phyloP scores from a whole-genome alignment of 2,797 vertebrate genomes.

The Ceyx erithaca region DNA sequence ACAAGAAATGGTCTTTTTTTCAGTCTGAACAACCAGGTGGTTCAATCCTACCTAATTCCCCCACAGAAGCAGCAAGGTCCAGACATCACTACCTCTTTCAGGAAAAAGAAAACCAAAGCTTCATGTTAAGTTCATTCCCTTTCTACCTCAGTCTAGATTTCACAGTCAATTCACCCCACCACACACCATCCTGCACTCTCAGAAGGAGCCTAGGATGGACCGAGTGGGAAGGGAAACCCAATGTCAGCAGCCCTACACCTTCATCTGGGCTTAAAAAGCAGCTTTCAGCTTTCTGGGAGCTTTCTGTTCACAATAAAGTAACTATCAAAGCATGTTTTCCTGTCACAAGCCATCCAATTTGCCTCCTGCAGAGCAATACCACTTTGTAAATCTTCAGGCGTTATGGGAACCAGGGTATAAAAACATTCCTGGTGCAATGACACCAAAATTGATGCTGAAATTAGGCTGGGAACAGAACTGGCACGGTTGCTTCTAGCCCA shows the following conservation, averaged over 20 bases:
- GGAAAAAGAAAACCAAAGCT: not conserved
- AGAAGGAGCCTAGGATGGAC: not conserved
- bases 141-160: not conserved
- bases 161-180: accelerated
- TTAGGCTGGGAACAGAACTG: conserved; percentile 38
- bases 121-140: not conserved
- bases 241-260: accelerated
- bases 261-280: not conserved
- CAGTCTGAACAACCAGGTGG: not conserved
- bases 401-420: conserved; percentile 18
- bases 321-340: not conserved
- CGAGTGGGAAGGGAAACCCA: accelerated
- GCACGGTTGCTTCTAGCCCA: not conserved
- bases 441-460: conserved; percentile 24
- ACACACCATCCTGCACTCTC: accelerated
- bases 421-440: not conserved
- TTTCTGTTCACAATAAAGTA: not conserved
- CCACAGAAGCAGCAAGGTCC: not conserved
- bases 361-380: not conserved
- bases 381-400: not conserved
- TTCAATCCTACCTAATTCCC: not conserved
- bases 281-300: not conserved
- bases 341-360: not conserved
- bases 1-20: not conserved
- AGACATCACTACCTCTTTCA: not conserved